These are phyloP conservation scores for Promerops cafer DNA, from an alignment of 2,113 vertebrate genomes.

Conservation along the genomic window DNA sequence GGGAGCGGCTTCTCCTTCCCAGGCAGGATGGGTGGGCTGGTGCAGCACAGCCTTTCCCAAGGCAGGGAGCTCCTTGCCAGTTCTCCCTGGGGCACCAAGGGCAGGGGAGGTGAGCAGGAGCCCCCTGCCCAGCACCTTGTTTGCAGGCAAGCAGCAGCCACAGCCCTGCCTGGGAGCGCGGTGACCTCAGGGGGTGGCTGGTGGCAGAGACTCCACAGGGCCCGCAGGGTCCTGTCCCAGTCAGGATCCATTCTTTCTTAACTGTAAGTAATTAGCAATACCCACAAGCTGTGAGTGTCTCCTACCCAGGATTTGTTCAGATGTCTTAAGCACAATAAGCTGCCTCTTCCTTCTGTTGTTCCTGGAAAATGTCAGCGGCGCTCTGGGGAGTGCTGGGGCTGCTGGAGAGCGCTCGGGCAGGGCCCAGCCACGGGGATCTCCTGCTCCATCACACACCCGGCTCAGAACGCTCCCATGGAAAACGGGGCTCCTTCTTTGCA, in stretches of 20 bases:
- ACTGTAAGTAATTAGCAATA: slow-evolving; percentile 61
- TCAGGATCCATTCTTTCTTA: not conserved
- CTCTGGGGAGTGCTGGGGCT: not conserved
- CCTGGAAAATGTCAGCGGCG: not conserved
- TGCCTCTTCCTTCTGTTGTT: slow-evolving; percentile 12
- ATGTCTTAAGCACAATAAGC: slow-evolving; percentile 72
- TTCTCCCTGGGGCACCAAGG: not conserved
- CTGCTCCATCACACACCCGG: not conserved
- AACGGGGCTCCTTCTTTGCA: slow-evolving; percentile 57
- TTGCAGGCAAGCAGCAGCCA: not conserved
- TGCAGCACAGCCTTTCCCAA: not conserved
- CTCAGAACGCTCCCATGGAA: slow-evolving; percentile 28
- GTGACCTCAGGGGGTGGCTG: not conserved
- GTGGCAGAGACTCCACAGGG: not conserved
- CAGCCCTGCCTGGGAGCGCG: not conserved
- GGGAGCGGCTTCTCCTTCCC: not conserved
- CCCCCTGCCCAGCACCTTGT: not conserved
- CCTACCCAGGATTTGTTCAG: slow-evolving; percentile 53
- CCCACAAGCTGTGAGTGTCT: slow-evolving; percentile 60
- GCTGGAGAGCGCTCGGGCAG: not conserved
- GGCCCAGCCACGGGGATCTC: not conserved
- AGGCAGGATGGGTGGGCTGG: not conserved
- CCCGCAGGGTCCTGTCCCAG: not conserved
- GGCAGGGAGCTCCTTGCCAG: not conserved
- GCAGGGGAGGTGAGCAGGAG: not conserved